A percentile compares a stretch with the other conserved stretches of the same genome.
These are phyloP conservation scores for Thymelicus sylvestris DNA, from an alignment of 2,888 invertebrate genomes.

Conservation along the genomic window DNA sequence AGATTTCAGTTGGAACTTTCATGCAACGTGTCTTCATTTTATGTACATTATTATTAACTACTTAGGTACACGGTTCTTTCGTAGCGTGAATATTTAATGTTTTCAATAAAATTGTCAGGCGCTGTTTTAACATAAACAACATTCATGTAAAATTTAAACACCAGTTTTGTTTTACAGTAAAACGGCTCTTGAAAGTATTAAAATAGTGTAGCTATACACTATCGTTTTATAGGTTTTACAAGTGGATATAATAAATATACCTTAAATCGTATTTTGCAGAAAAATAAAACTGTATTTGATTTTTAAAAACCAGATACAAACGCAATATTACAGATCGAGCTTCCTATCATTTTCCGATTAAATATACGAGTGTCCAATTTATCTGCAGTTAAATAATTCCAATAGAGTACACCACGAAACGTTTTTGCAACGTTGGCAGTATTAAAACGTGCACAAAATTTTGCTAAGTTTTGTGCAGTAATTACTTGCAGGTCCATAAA, in stretches of 20 bases:
- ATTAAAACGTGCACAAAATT: conserved; percentile 34
- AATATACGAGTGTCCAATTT: conserved; percentile 13
- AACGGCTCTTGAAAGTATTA: too few relatives aligned
- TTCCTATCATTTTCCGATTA: conserved; percentile 7
- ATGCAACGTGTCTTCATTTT: conserved; percentile 30
- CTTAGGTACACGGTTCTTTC: conserved; percentile 14
- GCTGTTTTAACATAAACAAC: background rate
- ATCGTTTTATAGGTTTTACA: too few relatives aligned
- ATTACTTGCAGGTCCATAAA: conserved; percentile 37
- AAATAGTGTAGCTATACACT: too few relatives aligned
- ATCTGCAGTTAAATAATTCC: conserved; percentile 21
- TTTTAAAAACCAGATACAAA: background rate
- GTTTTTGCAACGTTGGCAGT: conserved; percentile 33
- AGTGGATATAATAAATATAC: background rate
- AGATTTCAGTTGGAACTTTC: conserved; percentile 51
- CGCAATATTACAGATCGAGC: background rate
- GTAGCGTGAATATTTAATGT: conserved; percentile 27
- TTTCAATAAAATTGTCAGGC: conserved; percentile 12
- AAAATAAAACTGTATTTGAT: background rate
- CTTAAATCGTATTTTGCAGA: background rate
- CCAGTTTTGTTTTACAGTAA: too few relatives aligned
- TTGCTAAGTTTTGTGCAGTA: conserved; percentile 33
- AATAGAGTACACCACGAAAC: conserved; percentile 21
- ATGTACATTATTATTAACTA: conserved; percentile 35
- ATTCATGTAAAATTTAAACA: too few relatives aligned